Percentiles rank a stretch among this genome's conserved stretches.
Evolutionary conservation across 2,888 invertebrate species (phyloP).

Genomic region (Crematogaster levior): DNA sequence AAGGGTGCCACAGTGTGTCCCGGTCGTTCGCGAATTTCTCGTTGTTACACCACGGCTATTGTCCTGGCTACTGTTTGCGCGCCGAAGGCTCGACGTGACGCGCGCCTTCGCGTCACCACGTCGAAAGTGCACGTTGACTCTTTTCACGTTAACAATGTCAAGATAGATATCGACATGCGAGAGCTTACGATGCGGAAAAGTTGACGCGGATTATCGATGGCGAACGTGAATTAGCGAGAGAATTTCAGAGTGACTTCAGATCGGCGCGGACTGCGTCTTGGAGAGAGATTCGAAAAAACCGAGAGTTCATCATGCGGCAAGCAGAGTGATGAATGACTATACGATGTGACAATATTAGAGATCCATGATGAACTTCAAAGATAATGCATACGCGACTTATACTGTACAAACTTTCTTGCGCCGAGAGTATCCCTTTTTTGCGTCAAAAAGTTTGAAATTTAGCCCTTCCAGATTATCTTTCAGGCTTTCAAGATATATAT

Average conservation of each 20-base stretch:
- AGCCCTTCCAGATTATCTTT: background rate
- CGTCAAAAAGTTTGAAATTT: background rate
- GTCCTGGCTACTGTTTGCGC: conserved; percentile 68
- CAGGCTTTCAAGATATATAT: background rate
- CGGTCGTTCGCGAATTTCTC: conserved; percentile 66
- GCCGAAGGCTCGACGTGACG: conserved; percentile 61
- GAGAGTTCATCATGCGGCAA: background rate
- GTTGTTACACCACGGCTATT: conserved; percentile 71
- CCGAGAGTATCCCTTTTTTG: background rate
- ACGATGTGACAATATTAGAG: background rate
- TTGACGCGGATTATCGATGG: conserved; percentile 15
- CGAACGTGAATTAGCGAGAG: conserved; percentile 22
- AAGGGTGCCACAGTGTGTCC: conserved; percentile 59
- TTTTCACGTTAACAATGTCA: conserved; percentile 41
- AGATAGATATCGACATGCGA: conserved; percentile 21
- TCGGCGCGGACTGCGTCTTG: background rate
- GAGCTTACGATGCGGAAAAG: conserved; percentile 41
- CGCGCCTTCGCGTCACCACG: conserved; percentile 31
- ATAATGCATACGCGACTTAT: conserved; percentile 5
- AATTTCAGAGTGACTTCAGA: background rate
- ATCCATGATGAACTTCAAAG: conserved; percentile 2
- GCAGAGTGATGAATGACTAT: conserved; percentile 1
- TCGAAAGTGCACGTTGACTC: conserved; percentile 36
- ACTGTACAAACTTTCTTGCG: background rate
- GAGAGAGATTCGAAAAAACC: conserved; percentile 5